Evolutionary conservation across 2,113 vertebrate species (phyloP), one percentile per base, ranked within the genome.

Genomic region (Pristiophorus japonicus): DNA sequence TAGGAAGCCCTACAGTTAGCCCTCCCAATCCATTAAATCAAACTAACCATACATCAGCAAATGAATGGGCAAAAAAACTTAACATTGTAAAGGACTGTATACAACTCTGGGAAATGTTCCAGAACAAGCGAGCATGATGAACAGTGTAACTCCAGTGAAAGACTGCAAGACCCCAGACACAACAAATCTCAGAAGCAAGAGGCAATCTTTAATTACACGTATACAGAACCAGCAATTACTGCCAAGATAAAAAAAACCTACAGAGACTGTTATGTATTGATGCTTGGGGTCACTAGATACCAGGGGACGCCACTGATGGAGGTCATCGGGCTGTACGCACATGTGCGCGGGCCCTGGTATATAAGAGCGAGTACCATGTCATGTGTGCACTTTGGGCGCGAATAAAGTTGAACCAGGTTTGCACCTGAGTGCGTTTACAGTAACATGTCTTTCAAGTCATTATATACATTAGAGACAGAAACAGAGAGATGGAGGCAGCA

Each of bases 51-150:
- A 20, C 84, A 27, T 87, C 47, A 45, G 84, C 84, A 45, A 67
- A 47, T 30, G 92, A 70, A 67, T 67, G 42, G 63, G 63, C 22
- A 67, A 94, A 94, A 94, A 42, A 63, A 94, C 20, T 67, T 67
- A 51, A 51, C 93, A 45, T 70, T 70, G 38, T 67, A 14, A 63
- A 91, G 63, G 62, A 47, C 92, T 94, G 42, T 14, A 63, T 63
- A 63, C 16, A 22, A 24, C 42, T 51, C 93, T 73, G 93, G 65
- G 66, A 94, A 94, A 51, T 70, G 93, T 70, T 94, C 93, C 65
- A 94, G 42, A 45, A 27, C 4, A 30, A 47, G 22, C 1, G 30
- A 62, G 88, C 5, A 22, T 91, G 63, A 67, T 92, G 34, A 92
- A 67, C 63, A 94, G 63, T 27, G 42, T 14, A 30, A 45, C 62